These are phyloP conservation scores for Elaeidobius kamerunicus DNA, from an alignment of 2,888 invertebrate species.

Conservation along the genomic window DNA sequence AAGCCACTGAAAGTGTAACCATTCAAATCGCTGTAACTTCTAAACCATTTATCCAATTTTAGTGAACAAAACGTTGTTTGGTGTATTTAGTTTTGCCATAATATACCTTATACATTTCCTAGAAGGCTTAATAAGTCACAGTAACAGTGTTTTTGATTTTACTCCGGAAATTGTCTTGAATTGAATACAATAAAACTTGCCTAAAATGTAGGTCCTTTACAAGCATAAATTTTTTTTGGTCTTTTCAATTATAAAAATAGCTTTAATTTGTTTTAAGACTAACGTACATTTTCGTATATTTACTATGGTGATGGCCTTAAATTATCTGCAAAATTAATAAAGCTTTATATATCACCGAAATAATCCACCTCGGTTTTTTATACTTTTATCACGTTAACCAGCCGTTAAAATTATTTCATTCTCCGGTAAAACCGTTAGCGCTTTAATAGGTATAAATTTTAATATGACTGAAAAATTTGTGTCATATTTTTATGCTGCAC, in stretches of 20 bases:
- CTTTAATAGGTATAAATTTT: slow-evolving; percentile 33
- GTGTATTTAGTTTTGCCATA: too few species aligned
- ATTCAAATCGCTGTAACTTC: too few species aligned
- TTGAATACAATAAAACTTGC: neutral
- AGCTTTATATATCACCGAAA: slow-evolving; percentile 22
- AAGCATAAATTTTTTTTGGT: neutral
- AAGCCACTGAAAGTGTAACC: too few species aligned
- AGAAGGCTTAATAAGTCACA: too few species aligned
- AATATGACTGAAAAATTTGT: slow-evolving; percentile 38
- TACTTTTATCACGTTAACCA: slow-evolving; percentile 32
- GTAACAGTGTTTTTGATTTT: too few species aligned
- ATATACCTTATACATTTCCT: too few species aligned
- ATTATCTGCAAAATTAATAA: slow-evolving; percentile 21
- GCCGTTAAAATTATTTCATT: slow-evolving; percentile 31
- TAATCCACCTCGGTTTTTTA: slow-evolving; percentile 26
- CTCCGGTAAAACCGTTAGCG: slow-evolving; percentile 25
- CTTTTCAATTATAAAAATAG: neutral
- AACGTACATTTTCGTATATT: slow-evolving; percentile 1
- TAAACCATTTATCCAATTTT: too few species aligned
- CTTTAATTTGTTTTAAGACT: neutral
- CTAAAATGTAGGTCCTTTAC: neutral
- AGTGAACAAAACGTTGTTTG: too few species aligned
- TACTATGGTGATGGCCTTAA: slow-evolving; percentile 10
- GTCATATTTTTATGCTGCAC: slow-evolving; percentile 30
- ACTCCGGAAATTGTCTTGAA: too few species aligned